Base-by-base conservation (phyloP, 2,888 invertebrate species). In the Amphiduros pacificus region DNA sequence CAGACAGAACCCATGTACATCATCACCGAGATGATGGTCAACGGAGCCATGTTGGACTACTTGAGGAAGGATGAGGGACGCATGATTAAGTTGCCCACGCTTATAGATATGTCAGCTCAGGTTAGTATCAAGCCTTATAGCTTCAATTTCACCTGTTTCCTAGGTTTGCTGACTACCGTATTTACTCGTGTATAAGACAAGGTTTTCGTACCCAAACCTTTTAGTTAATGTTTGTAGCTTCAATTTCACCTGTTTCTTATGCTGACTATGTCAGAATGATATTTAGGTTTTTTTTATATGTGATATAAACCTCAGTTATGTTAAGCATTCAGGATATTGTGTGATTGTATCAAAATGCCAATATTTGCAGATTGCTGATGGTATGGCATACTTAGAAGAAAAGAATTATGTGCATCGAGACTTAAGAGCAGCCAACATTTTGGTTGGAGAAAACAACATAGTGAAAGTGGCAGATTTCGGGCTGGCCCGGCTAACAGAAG, bases 21-120 rank as follows among this genome's bases (percentile, higher is more conserved):
- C 73, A 92, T 95, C 57, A 87, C 87, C 0, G 95, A 96, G 80
- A 92, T 93, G 82, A 98, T 99, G 98, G 89, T 89, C 76, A 94
- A 96, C 82, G 98, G 98, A 31, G 93, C 95, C 66, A 85, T 99
- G 59, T 85, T 98, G 56, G 96, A 97, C 77, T 94, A 94, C 84
- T 85, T 98, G 50, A 87, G 96, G 65, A 93, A 93, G 77, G 79
- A 79, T 59, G 92, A 93, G 77, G 95, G 95, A 14, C 91, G 90
- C 77, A 88, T 88, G 77, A 87, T 97, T 74, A 91, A 91, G 71
- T 92, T 98, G 78, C 66, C 61, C 14, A 74, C 74, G 59, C 87
- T 98, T 70, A 90, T 98, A 66, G 97, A 98, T 80, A 91, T 99
- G 75, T 94, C 95, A 44, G 92, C 95, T 20, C 98, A 98, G 87